Evolutionary conservation across 2,888 invertebrate species (phyloP), one percentile per base, ranked within the genome.

Genomic region (Scaptomyza cyrtandrae): DNA sequence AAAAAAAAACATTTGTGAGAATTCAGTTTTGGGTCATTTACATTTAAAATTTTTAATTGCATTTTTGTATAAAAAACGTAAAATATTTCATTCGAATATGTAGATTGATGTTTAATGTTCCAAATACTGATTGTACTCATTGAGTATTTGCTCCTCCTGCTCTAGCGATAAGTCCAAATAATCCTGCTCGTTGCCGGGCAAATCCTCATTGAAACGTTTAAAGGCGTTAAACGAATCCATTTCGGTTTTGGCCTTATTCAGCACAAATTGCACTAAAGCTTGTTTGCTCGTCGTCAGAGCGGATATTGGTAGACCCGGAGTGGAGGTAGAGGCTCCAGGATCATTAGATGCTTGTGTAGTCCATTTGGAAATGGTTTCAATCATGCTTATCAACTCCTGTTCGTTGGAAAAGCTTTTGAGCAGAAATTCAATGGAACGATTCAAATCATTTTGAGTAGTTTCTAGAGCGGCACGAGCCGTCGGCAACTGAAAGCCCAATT

Each of bases 161-260:
- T 93, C 92, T 11, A 97, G 93, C 0, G 94, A 93, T 14, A 96
- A 92, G 92, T 96, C 96, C 67, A 97, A 93, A 87, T 97, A 95
- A 75, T 96, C 96, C 74, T 95, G 95, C 31, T 95, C 95, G 64
- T 94, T 94, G 13, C 67, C 61, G 0, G 84, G 84, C 41, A 94
- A 90, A 68, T 95, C 94, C n/a, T 94, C 93, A 1, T 93, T 92
- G 45, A 96, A 93, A 0, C 96, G 93, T 10, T 93, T 90, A 64
- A 94, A 94, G 0, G 96, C 96, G 63, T 72, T 74, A 31, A 78
- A 78, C 0, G 89, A 80, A 57, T 90, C 89, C 24, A 90, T 63
- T 71, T 89, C 88, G 0, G 71, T 63, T 59, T 84, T 67, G 0
- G 90, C 90, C 52, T 87, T 88, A 2, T 56, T 39, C 31, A 90